Conservation (phyloP, 2,113 vertebrate species). For the Stercorarius parasiticus region DNA sequence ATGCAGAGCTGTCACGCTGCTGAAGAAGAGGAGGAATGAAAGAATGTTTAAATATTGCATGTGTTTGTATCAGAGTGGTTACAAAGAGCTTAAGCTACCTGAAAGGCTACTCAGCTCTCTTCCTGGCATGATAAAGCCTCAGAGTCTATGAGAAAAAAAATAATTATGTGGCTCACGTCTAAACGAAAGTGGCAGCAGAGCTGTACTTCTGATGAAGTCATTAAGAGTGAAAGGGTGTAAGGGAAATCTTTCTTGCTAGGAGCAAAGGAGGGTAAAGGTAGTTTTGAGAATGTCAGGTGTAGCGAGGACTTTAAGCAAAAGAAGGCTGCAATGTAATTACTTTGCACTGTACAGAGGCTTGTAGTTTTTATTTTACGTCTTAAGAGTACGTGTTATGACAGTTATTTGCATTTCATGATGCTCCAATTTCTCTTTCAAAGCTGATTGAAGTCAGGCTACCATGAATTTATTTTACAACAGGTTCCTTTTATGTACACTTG, state of each 20-base stretch:
- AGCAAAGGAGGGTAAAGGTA: neutral
- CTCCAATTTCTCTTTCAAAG: constrained; percentile 25
- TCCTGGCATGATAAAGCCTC: neutral
- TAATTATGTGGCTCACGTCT: neutral
- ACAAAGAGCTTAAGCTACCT: neutral
- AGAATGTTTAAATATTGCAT: neutral
- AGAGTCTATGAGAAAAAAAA: neutral
- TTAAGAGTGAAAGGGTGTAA: neutral
- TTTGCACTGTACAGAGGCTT: neutral
- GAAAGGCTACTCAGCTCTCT: neutral
- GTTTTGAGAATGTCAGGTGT: neutral
- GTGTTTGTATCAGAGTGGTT: neutral
- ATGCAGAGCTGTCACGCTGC: neutral
- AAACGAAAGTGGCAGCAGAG: neutral
- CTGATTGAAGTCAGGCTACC: neutral
- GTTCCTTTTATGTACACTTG: neutral
- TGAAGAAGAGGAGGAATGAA: neutral
- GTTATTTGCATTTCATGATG: neutral
- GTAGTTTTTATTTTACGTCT: neutral
- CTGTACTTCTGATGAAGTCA: neutral
- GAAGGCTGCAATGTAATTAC: neutral
- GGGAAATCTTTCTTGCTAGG: neutral
- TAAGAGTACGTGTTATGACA: neutral
- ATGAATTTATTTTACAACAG: constrained; percentile 4
- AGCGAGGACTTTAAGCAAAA: neutral